Evolutionary conservation across 2,797 vertebrate species (phyloP).

Genomic region (Lerista edwardsae): DNA sequence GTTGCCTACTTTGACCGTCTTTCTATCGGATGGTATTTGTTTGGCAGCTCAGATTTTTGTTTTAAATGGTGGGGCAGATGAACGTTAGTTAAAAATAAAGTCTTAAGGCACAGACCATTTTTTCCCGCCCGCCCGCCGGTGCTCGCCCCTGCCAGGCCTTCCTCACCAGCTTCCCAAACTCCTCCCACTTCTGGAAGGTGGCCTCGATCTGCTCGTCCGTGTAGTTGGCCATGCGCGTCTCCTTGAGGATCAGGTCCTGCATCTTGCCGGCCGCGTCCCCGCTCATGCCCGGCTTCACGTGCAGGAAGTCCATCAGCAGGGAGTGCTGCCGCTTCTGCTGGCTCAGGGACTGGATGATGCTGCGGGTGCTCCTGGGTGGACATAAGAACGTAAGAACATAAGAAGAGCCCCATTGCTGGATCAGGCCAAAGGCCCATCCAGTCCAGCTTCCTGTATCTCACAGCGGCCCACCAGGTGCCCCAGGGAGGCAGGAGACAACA

Average conservation of each 20-base stretch:
- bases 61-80: too few relatives aligned
- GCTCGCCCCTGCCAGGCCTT: background rate
- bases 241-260: conserved; percentile 12
- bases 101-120: background rate
- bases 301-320: background rate
- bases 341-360: background rate
- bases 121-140: too few relatives aligned
- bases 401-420: too few relatives aligned
- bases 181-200: conserved; percentile 22
- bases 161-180: conserved; percentile 24
- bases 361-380: conserved; percentile 31
- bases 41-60: too few relatives aligned
- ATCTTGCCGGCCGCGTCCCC: background rate
- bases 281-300: background rate
- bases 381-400: too few relatives aligned
- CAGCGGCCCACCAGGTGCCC: too few relatives aligned
- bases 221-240: background rate
- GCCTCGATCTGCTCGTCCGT: background rate
- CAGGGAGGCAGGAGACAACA: too few relatives aligned
- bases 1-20: too few relatives aligned
- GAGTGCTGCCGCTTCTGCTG: conserved; percentile 10
- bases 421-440: too few relatives aligned
- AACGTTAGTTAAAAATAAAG: background rate
- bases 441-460: too few relatives aligned
- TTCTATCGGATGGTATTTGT: too few relatives aligned